Base-by-base conservation (phyloP, 1,140 invertebrate species). In the Hydropsyche tenuis region DNA sequence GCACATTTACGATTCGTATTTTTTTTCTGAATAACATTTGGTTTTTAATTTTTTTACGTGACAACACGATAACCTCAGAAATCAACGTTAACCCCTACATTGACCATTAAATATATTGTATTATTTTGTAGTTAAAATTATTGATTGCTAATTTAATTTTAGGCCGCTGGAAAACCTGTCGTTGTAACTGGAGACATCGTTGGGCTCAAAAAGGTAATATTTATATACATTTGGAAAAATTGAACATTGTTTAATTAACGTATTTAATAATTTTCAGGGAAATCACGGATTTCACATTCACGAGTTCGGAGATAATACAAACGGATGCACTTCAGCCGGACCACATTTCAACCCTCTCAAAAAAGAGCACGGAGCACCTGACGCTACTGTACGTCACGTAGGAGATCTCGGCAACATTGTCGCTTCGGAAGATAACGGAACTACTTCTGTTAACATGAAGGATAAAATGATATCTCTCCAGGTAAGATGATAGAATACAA, bases 251-350 rank as follows among this genome's bases (percentile, higher is more conserved):
- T 68, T 16, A 68, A 16, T 64, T 23, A 56, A 6, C 7, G 18
- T 9, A 22, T 37, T 37, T 37, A 37, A 37, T 37, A 42, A 66
- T 42, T 78, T 80, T 4, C 78, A 85, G 83, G 83, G 84, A 23
- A 81, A 82, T 70, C 95, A 96, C 82, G 96, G 97, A 30, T 99
- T 99, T 85, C 98, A 99, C 82, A 89, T 99, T 66, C 98, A 99
- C 81, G 93, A 99, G 86, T 98, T 96, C 82, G 98, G 97, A 0
- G 97, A 99, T 81, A 94, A 95, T 76, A 97, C 96, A 43, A 96
- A 98, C 82, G 96, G 97, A 0, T 99, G 98, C 83, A 95, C 91
- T 1, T 96, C 94, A 64, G 96, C 97, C 18, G 98, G 97, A 0
- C 87, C 95, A 0, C 98, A 99, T 85, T 99, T 96, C 85, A 99